phyloP scores from a whole-genome alignment of 2,888 invertebrate genomes.

The Chrysopilus asiliformis region DNA sequence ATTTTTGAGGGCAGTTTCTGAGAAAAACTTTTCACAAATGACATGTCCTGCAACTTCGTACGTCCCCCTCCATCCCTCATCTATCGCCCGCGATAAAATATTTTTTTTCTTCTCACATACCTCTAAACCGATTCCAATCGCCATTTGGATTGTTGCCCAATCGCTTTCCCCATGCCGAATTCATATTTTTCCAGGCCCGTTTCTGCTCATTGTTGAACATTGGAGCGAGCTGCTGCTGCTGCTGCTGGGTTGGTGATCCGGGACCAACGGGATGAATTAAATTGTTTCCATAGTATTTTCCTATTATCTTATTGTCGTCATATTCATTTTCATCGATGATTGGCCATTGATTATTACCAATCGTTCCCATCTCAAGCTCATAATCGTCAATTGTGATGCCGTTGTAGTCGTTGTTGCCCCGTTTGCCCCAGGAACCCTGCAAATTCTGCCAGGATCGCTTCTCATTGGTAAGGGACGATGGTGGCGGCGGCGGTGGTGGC shows the following conservation, averaged over 20 bases:
- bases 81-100: no score
- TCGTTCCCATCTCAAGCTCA: conserved; percentile 8
- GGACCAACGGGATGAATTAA: background rate
- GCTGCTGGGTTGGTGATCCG: conserved; percentile 30
- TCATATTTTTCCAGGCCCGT: conserved; percentile 54
- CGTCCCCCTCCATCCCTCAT: no score
- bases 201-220: conserved; percentile 38
- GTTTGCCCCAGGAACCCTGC: conserved; percentile 59
- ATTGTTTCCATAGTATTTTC: background rate
- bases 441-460: conserved; percentile 51
- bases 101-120: no score
- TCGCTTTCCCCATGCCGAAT: conserved; percentile 64
- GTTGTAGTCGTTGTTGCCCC: conserved; percentile 21
- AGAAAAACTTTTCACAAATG: no score
- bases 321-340: conserved; percentile 1
- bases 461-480: no score
- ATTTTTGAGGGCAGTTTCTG: no score
- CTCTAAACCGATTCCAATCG: conserved; percentile 45
- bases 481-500: no score
- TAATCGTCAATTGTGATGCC: conserved; percentile 6
- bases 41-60: no score
- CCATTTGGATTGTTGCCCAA: conserved; percentile 34
- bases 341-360: background rate
- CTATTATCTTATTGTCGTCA: background rate
- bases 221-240: conserved; percentile 26